A percentile compares a stretch with the other conserved stretches of the same genome.
Conservation (phyloP, 2,113 vertebrate species). For the Otis tarda region DNA sequence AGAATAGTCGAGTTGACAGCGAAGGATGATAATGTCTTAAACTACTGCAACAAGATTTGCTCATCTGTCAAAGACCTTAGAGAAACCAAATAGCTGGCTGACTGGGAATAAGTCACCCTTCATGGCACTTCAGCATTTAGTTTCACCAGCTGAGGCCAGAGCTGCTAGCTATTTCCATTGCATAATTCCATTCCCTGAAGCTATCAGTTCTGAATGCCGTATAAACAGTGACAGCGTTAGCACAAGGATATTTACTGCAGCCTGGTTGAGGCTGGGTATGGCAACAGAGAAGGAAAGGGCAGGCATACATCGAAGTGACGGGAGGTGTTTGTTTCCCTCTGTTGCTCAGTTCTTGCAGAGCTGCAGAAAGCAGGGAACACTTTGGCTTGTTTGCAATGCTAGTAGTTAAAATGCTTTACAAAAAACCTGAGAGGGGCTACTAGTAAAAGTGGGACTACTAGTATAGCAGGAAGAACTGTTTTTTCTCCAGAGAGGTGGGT, state of each 20-base stretch:
- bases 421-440: neutral
- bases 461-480: neutral
- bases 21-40: neutral
- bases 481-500: neutral
- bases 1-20: neutral
- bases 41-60: neutral
- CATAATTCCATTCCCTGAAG: neutral
- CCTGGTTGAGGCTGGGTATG: neutral
- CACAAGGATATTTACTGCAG: neutral
- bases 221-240: neutral
- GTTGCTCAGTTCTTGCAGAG: neutral
- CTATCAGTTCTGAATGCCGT: neutral
- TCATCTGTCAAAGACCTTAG: neutral
- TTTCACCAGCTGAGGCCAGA: conserved; percentile 21
- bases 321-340: neutral
- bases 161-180: neutral
- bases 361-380: neutral
- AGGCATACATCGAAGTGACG: rapidly evolving
- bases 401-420: neutral
- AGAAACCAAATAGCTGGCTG: neutral
- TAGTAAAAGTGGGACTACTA: neutral
- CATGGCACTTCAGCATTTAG: neutral
- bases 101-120: neutral
- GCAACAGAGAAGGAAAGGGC: neutral
- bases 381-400: neutral